Percentiles rank a stretch among this genome's conserved stretches.
Conservation (phyloP, 1,140 invertebrate species). For the Drosophila lacteicornis region DNA sequence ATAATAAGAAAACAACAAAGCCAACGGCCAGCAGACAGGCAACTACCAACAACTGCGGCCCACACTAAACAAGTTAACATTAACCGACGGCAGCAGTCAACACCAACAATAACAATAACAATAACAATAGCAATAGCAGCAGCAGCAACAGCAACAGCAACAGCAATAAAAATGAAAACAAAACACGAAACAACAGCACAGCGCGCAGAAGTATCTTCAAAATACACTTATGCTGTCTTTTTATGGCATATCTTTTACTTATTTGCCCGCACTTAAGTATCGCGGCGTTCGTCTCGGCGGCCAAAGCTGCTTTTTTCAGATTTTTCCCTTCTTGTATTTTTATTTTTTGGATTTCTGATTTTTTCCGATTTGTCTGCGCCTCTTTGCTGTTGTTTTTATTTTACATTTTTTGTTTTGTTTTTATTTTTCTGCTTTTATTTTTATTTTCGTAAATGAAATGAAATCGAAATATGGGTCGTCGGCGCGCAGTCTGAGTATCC, state of each 20-base stretch:
- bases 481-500: slow-evolving; percentile 61
- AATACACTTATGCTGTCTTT: slow-evolving; percentile 79
- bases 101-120: slow-evolving; percentile 41
- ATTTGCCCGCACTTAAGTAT: slow-evolving; percentile 75
- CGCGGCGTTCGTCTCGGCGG: slow-evolving; percentile 54
- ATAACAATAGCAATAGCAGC: slow-evolving; percentile 32
- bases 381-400: slow-evolving; percentile 37
- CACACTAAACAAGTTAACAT: slow-evolving; percentile 59
- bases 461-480: slow-evolving; percentile 79
- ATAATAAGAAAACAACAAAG: slow-evolving; percentile 46
- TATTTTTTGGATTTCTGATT: slow-evolving; percentile 39
- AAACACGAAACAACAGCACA: slow-evolving; percentile 37
- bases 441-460: slow-evolving; percentile 79
- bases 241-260: slow-evolving; percentile 80
- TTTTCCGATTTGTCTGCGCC: slow-evolving; percentile 45
- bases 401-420: slow-evolving; percentile 36
- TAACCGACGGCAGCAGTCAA: slow-evolving; percentile 40
- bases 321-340: slow-evolving; percentile 34
- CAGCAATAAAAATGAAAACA: slow-evolving; percentile 45
- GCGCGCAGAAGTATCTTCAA: slow-evolving; percentile 71
- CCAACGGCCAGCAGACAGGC: slow-evolving; percentile 16
- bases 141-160: slow-evolving; percentile 5
- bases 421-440: slow-evolving; percentile 48
- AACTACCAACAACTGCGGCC: slow-evolving; percentile 39
- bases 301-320: slow-evolving; percentile 65